Evolutionary conservation across 2,888 invertebrate genomes (phyloP).

Genomic region (Scrobipalpa costella): DNA sequence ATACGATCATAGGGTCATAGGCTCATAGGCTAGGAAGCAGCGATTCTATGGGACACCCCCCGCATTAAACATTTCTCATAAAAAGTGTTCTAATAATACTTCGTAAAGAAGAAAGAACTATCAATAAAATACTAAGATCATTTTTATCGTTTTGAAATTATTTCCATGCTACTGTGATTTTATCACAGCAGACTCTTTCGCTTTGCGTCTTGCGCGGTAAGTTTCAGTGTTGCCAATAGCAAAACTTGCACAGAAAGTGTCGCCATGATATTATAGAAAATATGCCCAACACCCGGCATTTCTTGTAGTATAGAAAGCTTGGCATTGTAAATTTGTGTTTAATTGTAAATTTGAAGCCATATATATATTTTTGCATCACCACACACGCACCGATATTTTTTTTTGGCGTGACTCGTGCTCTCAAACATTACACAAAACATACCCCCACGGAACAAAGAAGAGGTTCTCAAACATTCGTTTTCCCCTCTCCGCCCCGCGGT

Average conservation of each 20-base stretch:
- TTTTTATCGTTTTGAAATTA: no score
- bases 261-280: not conserved
- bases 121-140: no score
- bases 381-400: constrained; percentile 70
- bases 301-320: constrained; percentile 24
- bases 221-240: not conserved
- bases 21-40: constrained; percentile 12
- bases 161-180: not conserved
- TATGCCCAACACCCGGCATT: not conserved
- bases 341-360: constrained; percentile 13
- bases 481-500: no score
- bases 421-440: no score
- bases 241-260: not conserved
- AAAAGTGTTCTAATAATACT: no score
- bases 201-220: not conserved
- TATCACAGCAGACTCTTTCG: not conserved
- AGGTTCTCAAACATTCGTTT: no score
- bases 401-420: no score
- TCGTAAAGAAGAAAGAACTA: no score
- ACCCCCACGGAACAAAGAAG: no score
- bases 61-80: not conserved
- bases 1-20: constrained; percentile 24
- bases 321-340: constrained; percentile 23
- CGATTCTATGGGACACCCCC: not conserved
- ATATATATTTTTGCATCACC: constrained; percentile 71